Evolutionary conservation across 2,113 vertebrate genomes (phyloP), one percentile per base, ranked within the genome.

Genomic region (Bettongia penicillata): DNA sequence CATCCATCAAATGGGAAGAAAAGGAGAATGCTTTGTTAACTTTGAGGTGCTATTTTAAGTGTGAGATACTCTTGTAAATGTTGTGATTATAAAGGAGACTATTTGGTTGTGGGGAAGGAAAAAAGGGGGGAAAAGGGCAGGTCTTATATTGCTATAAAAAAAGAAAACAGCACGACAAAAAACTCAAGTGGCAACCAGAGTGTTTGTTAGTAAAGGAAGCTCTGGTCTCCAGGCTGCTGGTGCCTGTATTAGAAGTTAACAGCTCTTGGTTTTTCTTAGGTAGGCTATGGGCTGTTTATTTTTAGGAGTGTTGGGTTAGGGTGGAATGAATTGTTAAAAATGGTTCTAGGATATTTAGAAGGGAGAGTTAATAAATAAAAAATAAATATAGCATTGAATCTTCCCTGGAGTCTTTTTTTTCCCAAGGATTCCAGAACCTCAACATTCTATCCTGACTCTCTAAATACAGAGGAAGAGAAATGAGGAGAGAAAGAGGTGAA

Each of bases 311-410:
- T 90, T 90, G 53, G 47, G 89, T 91, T 47, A 43, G 49, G 94
- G 91, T 16, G 93, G 61, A 94, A 57, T 51, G 89, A 95, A 93
- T 57, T 43, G 55, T 50, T 95, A 37, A 84, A 43, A 50, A 53
- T 92, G 22, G 89, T 77, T 25, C 90, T 49, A 52, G 53, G 50
- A 91, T 84, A 90, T 84, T 61, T 94, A 61, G 49, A 96, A 96
- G 26, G 43, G 94, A 31, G 84, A 26, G 31, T 55, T 48, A 92
- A 97, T 96, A 97, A 92, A 93, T 91, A 84, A 96, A 52, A 93
- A 94, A 92, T 53, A 90, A 48, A 50, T 31, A 53, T 52, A 31
- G 53, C 49, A 47, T 3, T 31, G 37, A 90, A 68, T 91, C 94
- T 16, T n/a, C 24, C 52, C n/a, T 43, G 16, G n/a, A 43, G n/a